Conservation (phyloP, 2,797 vertebrate genomes). For the Clarias laeviceps region DNA sequence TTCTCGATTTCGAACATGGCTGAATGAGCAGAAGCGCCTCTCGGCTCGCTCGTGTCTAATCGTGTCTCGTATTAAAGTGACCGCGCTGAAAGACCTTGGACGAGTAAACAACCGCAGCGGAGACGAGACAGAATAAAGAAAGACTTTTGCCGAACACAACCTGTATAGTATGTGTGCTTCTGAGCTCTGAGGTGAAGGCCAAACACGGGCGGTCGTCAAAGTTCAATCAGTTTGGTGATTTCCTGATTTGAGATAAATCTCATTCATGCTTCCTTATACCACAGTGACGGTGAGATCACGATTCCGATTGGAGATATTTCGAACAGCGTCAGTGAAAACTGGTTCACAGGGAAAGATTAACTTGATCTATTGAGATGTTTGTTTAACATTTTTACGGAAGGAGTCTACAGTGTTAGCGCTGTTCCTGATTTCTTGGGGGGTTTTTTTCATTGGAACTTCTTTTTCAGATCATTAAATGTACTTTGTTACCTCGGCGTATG, state of each 20-base stretch:
- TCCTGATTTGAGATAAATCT: not conserved
- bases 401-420: not conserved
- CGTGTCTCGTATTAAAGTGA: not conserved
- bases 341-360: not conserved
- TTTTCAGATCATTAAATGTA: not conserved
- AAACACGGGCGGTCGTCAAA: not conserved
- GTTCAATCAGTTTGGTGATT: not conserved
- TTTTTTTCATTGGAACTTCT: not conserved
- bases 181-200: not conserved
- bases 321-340: not conserved
- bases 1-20: slow-evolving; percentile 17
- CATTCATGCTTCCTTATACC: not conserved
- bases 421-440: no score
- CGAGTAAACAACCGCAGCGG: slow-evolving; percentile 70
- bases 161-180: not conserved
- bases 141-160: slow-evolving; percentile 3
- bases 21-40: slow-evolving; percentile 16
- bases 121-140: slow-evolving; percentile 47
- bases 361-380: not conserved
- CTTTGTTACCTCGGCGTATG: no score
- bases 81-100: slow-evolving; percentile 73
- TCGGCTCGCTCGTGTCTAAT: not conserved
- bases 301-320: slow-evolving; percentile 1
- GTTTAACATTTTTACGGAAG: not conserved
- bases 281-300: not conserved